A percentile compares a stretch with the other conserved stretches of the same genome.
Evolutionary conservation across 1,140 invertebrate genomes (phyloP).

Genomic region (Hirudo medicinalis): DNA sequence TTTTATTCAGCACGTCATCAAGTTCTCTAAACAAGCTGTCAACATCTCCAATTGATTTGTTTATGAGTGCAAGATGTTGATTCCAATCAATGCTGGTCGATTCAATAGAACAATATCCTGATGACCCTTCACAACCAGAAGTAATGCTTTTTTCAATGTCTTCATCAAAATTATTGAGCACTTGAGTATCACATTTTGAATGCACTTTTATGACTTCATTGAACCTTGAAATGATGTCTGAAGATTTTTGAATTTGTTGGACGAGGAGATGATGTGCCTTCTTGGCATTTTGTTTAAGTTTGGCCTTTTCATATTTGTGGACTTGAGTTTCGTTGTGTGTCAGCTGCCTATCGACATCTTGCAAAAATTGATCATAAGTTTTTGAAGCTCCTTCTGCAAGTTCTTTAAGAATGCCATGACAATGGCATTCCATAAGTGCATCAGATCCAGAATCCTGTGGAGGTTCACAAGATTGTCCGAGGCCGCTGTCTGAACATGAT

Average conservation of each 20-base stretch:
- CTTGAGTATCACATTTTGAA: too few species aligned
- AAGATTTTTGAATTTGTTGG: background rate
- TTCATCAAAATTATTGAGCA: too few species aligned
- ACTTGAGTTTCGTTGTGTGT: background rate
- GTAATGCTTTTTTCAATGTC: background rate
- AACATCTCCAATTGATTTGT: background rate
- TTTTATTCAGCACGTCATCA: too few species aligned
- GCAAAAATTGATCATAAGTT: background rate
- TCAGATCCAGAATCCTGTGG: too few species aligned
- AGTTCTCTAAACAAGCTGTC: background rate
- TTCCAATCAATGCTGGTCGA: background rate
- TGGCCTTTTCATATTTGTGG: background rate
- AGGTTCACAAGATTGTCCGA: background rate
- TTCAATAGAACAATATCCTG: background rate
- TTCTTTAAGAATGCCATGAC: conserved; percentile 1
- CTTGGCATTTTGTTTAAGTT: background rate
- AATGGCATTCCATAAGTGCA: too few species aligned
- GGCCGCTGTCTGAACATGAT: background rate
- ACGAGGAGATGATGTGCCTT: background rate
- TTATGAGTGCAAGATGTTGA: background rate
- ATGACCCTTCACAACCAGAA: background rate
- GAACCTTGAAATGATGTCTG: background rate
- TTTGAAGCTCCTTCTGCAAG: background rate
- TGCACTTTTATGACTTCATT: background rate
- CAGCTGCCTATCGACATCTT: background rate